Evolutionary conservation across 92 coral and sea anemone species (phyloP).

Genomic region (Phenganax subtilis): DNA sequence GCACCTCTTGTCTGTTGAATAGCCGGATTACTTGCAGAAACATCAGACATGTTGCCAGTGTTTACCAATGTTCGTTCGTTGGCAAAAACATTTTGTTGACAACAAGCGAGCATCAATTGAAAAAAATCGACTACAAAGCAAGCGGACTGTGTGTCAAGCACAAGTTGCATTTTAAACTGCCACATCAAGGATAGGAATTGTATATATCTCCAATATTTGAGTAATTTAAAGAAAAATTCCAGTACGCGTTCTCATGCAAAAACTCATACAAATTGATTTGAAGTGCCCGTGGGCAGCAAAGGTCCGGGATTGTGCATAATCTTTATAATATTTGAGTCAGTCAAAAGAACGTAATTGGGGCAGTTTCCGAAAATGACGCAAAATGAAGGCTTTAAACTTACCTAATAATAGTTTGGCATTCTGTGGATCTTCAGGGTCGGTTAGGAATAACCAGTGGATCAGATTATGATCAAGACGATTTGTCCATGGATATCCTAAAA

Average conservation of each 20-base stretch:
- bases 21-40: slow-evolving; percentile 11
- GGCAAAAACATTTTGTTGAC: slow-evolving; percentile 89
- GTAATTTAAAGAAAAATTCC: no score
- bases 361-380: neutral
- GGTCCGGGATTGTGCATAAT: no score
- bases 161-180: neutral
- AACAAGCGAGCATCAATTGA: slow-evolving; percentile 89
- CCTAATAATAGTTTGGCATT: slow-evolving; percentile 74
- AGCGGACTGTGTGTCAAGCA: neutral
- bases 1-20: slow-evolving; percentile 57
- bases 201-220: no score
- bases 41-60: slow-evolving; percentile 40
- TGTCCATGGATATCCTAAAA: slow-evolving; percentile 88
- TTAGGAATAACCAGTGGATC: slow-evolving; percentile 90
- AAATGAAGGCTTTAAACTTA: slow-evolving; percentile 17
- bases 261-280: no score
- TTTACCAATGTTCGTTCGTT: slow-evolving; percentile 60
- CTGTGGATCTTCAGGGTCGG: slow-evolving; percentile 86
- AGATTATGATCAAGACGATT: slow-evolving; percentile 70
- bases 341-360: no score
- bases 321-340: no score
- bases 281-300: no score
- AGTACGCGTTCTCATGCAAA: no score
- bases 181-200: no score
- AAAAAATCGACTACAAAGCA: slow-evolving; percentile 74